These are phyloP conservation scores for Planiliza haematocheilus DNA, from an alignment of 2,113 vertebrate species.

Conservation along the genomic window DNA sequence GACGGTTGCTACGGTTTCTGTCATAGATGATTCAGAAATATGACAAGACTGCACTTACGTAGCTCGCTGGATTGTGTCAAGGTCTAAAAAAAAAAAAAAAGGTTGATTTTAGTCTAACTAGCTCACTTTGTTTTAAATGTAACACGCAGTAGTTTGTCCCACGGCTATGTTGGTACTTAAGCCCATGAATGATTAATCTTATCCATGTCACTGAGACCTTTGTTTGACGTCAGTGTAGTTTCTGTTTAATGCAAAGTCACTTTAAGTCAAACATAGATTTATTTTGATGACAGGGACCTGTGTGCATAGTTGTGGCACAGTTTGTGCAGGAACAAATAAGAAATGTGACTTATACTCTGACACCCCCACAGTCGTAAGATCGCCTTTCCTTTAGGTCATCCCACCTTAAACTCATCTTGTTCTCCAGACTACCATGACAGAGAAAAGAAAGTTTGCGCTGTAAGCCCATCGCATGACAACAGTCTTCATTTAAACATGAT, in stretches of 20 bases:
- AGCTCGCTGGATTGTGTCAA: slow-evolving; percentile 40
- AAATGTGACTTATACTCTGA: slow-evolving; percentile 39
- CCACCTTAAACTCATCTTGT: slow-evolving; percentile 34
- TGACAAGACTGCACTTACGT: slow-evolving; percentile 67
- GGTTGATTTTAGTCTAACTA: slow-evolving; percentile 6
- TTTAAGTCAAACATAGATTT: background rate
- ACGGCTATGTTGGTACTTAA: background rate
- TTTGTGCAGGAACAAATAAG: slow-evolving; percentile 45
- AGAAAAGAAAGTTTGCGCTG: background rate
- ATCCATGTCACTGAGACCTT: slow-evolving; percentile 3
- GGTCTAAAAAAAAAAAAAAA: slow-evolving; percentile 11
- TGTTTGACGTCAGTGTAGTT: background rate
- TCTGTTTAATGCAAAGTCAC: background rate
- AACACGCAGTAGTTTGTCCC: background rate
- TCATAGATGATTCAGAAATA: slow-evolving; percentile 49
- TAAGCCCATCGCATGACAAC: slow-evolving; percentile 8
- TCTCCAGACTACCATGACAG: slow-evolving; percentile 27
- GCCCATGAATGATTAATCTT: background rate
- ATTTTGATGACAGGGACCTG: background rate
- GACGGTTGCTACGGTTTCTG: slow-evolving; percentile 54
- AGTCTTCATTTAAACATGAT: slow-evolving; percentile 22
- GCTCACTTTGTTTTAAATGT: slow-evolving; percentile 37
- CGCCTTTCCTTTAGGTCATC: slow-evolving; percentile 51
- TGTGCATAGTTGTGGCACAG: background rate
- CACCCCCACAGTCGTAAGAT: slow-evolving; percentile 53